Base-by-base conservation (phyloP, 2,888 invertebrate genomes). In the Vannuccia rotundouncinata region DNA sequence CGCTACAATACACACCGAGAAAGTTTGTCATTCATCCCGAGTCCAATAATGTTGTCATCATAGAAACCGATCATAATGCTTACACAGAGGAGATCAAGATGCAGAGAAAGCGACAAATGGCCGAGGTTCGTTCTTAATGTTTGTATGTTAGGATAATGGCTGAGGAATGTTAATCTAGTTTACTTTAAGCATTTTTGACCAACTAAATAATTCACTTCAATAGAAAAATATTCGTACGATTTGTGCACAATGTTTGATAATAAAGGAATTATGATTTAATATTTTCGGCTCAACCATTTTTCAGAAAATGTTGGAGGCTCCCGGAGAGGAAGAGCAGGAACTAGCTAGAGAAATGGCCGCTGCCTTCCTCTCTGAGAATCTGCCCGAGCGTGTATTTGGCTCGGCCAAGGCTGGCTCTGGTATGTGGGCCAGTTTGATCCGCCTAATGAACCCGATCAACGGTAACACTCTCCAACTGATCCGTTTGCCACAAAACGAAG, bases 61-160 rank as follows among this genome's bases (percentile, higher is more conserved):
- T 97, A 66, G 98, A 99, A 89, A 95, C 97, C 13, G 99, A 99
- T 88, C 97, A 99, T 87, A 98, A 97, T 87, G 93, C 98, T 0
- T 99, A 97, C 87, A 98, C 98, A 0, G 96, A 97, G 84, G 94
- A 95, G 83, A 95, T 95, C 74, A 99, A 99, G 87, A 93, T 92
- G 84, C 93, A 94, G 84, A 91, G 95, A 82, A 91, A 95, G 84
- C 91, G 94, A 80, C 97, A 98, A 90, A 96, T 99, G 94, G 97
- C 97, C 0, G 95, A 96, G 85, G 90, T 89, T n/a, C n/a, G 81
- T 75, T 66, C 45, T 13, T 79, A 29, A 28, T 60, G 30, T 66
- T 74, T 81, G n/a, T n/a, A n/a, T n/a, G n/a, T n/a, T n/a, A n/a
- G n/a, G n/a, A n/a, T n/a, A n/a, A n/a, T n/a, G n/a, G n/a, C n/a